Evolutionary conservation across 2,888 invertebrate genomes (phyloP), one percentile per base, ranked within the genome.

Genomic region (Leptopilina drosophilae): DNA sequence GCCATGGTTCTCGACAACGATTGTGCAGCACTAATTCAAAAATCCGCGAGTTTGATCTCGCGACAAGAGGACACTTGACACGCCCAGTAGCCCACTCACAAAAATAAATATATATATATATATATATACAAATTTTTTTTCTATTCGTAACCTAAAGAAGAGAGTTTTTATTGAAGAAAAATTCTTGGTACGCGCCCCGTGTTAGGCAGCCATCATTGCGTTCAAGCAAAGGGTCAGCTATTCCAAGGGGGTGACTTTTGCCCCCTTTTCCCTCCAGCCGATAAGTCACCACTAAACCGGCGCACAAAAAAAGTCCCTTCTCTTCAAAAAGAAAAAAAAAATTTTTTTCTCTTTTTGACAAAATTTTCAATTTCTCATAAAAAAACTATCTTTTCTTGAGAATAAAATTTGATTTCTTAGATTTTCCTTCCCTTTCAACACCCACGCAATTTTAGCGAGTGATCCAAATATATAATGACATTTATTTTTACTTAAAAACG

Each of bases 171-270:
- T 33, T 20, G 73, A 73, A 33, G 53, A 14, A 33, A 20, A 40
- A 15, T 53, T n/a, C 40, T 73, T 33, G 53, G 89, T 89, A 88
- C 86, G 87, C 87, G 87, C 87, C 88, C 87, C 87, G 85, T 85
- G 85, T 86, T 87, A 89, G 90, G 88, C 90, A 89, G 91, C 91
- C 91, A 91, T 91, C 87, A 90, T 91, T 89, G 90, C 89, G 87
- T 86, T 89, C 86, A 83, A 85, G 86, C 84, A 82, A 88, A 88
- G 90, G 89, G 90, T 90, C 86, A 88, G 85, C 83, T 84, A 77
- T 80, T 82, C 83, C 83, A 84, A 84, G 84, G 81, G 81, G 81
- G 80, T 76, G 26, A 76, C 46, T 56, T 33, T 56, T 33, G 59
- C 20, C 59, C 64, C 53, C 49, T 64, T 42, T 20, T 59, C 78